phyloP scores from a whole-genome alignment of 2,113 vertebrate genomes.

The Rynchops niger region DNA sequence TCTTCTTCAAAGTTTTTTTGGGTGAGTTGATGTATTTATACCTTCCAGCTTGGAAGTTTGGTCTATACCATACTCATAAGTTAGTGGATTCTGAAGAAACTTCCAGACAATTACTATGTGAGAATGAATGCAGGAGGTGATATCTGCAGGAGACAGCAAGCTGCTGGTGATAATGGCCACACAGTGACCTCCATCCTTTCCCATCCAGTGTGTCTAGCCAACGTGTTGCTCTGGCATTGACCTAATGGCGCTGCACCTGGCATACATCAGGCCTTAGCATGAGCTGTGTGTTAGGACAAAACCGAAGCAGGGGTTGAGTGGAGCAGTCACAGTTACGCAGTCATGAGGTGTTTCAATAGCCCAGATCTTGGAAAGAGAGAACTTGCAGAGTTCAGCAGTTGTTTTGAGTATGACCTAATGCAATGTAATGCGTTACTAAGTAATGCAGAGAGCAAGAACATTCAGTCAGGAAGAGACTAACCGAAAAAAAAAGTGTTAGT shows the following conservation, averaged over 20 bases:
- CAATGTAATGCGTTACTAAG: not conserved
- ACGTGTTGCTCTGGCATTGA: not conserved
- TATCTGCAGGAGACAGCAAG: not conserved
- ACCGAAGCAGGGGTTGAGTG: not conserved
- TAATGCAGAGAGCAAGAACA: not conserved
- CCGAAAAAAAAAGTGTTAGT: not conserved
- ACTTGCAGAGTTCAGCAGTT: not conserved
- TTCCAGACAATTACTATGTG: not conserved
- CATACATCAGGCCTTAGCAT: not conserved
- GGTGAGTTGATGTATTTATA: not conserved
- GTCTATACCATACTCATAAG: not conserved
- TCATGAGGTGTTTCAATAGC: not conserved
- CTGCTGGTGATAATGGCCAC: not conserved
- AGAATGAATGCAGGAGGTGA: not conserved
- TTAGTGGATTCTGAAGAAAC: not conserved
- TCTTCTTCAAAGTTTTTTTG: not conserved
- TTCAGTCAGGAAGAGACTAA: not conserved
- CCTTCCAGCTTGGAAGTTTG: not conserved
- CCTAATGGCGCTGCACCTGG: rapidly evolving
- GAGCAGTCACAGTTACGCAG: not conserved
- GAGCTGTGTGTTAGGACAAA: not conserved
- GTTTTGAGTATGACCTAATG: not conserved
- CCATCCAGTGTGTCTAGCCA: rapidly evolving
- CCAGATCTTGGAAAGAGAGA: not conserved
- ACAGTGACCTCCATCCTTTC: not conserved